Percentiles rank a stretch among this genome's conserved stretches.
Evolutionary conservation across 2,113 vertebrate species (phyloP).

Genomic region (Solea solea): DNA sequence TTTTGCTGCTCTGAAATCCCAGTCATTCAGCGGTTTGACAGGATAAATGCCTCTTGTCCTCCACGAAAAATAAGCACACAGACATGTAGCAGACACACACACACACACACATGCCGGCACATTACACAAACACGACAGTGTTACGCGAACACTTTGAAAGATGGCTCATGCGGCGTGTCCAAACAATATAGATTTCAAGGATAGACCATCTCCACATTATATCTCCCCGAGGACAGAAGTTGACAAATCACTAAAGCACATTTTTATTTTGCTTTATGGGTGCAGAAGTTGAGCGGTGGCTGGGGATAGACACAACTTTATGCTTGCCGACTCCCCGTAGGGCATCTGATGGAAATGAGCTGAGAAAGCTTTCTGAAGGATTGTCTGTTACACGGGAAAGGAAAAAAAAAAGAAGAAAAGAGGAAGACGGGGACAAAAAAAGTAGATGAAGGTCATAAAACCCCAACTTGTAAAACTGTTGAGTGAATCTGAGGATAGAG

Average conservation of each 20-base stretch:
- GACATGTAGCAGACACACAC: constrained; percentile 16
- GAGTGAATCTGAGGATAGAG: constrained; percentile 48
- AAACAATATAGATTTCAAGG: constrained; percentile 58
- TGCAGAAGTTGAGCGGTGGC: constrained; percentile 53
- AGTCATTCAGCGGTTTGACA: no score
- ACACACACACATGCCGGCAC: background rate
- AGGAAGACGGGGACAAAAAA: constrained; percentile 9
- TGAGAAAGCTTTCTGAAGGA: constrained; percentile 55
- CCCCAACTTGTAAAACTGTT: constrained; percentile 67
- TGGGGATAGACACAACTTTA: constrained; percentile 56
- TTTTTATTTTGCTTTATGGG: constrained; percentile 74
- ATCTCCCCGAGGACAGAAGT: constrained; percentile 61
- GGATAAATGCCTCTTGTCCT: no score
- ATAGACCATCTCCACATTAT: constrained; percentile 49
- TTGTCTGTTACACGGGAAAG: constrained; percentile 13
- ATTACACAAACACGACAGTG: background rate
- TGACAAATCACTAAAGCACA: constrained; percentile 74
- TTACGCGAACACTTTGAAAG: constrained; percentile 36
- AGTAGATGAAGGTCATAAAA: constrained; percentile 67
- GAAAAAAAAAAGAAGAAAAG: constrained; percentile 12
- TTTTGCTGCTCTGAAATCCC: no score
- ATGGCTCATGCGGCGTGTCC: constrained; percentile 35
- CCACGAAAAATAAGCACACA: no score
- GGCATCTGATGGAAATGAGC: constrained; percentile 72
- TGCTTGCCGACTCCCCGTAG: constrained; percentile 50